phyloP scores from a whole-genome alignment of 2,113 vertebrate species.

The Bettongia penicillata region DNA sequence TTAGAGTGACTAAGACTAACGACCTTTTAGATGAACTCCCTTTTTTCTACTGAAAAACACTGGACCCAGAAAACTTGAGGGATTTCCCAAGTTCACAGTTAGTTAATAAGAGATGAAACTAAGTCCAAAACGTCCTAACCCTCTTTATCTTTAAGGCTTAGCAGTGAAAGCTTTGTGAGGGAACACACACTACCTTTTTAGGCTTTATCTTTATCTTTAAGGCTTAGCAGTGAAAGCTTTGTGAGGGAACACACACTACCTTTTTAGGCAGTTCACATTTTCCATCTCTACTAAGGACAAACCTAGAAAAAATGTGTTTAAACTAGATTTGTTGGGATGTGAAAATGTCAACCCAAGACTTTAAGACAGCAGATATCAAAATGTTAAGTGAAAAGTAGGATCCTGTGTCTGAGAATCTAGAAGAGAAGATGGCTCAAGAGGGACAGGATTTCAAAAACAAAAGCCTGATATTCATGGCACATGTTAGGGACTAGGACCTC shows the following conservation, averaged over 20 bases:
- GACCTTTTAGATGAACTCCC: neutral
- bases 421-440: neutral
- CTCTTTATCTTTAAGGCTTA: neutral
- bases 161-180: neutral
- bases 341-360: neutral
- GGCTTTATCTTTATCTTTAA: neutral
- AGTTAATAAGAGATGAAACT: neutral
- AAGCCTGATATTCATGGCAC: neutral
- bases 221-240: neutral
- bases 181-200: no score
- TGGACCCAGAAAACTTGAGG: neutral
- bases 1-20: neutral
- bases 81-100: neutral
- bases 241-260: neutral
- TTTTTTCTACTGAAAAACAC: neutral
- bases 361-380: neutral
- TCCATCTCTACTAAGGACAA: neutral
- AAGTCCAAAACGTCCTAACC: neutral
- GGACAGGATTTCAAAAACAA: neutral
- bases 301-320: neutral
- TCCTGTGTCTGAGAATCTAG: neutral
- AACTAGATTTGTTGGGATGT: neutral
- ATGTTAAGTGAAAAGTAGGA: neutral
- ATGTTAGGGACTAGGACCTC: neutral
- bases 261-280: neutral